phyloP scores from a whole-genome alignment of 2,888 invertebrate species.

The Lucinisca nassula region DNA sequence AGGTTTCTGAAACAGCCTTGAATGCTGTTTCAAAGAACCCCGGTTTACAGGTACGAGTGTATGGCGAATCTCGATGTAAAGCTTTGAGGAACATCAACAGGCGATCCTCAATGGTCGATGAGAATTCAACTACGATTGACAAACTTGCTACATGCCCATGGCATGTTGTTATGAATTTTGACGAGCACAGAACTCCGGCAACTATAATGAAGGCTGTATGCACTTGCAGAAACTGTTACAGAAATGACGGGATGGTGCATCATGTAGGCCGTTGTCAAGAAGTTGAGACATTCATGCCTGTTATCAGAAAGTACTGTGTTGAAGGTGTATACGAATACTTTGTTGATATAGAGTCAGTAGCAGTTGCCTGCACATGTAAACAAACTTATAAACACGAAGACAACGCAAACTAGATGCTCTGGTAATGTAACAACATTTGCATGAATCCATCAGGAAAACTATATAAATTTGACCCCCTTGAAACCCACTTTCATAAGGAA shows the following conservation, averaged over 20 bases:
- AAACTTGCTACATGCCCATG: background rate
- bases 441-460: too few species aligned
- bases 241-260: background rate
- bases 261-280: background rate
- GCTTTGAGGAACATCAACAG: background rate
- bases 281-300: background rate
- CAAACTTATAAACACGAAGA: conserved; percentile 7
- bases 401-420: too few species aligned
- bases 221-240: background rate
- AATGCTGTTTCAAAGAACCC: too few species aligned
- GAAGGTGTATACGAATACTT: background rate
- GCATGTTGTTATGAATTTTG: background rate
- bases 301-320: background rate
- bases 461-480: too few species aligned
- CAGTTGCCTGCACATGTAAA: background rate
- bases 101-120: too few species aligned
- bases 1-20: too few species aligned
- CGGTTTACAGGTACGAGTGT: too few species aligned
- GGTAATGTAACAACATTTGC: too few species aligned
- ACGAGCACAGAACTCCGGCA: background rate
- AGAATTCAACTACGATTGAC: background rate
- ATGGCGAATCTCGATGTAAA: background rate
- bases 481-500: too few species aligned
- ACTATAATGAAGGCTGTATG: background rate
- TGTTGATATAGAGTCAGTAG: background rate